These are phyloP conservation scores for Phataginus tricuspis DNA, from an alignment of 2,797 vertebrate species.

Conservation along the genomic window DNA sequence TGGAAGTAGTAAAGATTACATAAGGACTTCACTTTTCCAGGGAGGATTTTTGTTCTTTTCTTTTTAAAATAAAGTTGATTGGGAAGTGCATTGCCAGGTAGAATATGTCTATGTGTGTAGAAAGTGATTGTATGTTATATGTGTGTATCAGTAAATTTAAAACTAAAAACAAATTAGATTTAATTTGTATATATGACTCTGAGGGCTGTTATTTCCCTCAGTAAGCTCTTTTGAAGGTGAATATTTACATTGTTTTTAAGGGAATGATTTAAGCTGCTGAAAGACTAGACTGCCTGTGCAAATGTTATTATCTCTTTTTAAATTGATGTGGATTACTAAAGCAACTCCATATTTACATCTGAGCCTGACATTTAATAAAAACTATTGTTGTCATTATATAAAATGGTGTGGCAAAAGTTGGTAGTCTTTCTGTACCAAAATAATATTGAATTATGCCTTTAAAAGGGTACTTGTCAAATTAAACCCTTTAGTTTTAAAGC, in stretches of 20 bases:
- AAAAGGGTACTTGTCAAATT: neutral
- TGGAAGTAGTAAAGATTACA: constrained; percentile 38
- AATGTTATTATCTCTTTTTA: constrained; percentile 39
- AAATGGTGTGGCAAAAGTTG: neutral
- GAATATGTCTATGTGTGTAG: neutral
- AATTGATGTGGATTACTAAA: constrained; percentile 51
- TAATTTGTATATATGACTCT: constrained; percentile 50
- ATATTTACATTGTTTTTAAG: constrained; percentile 47
- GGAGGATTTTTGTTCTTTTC: constrained; percentile 27
- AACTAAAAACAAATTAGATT: constrained; percentile 48
- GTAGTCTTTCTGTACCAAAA: neutral
- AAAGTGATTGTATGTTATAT: constrained; percentile 12
- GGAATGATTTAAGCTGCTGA: constrained; percentile 24
- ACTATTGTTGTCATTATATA: neutral
- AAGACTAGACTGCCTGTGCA: neutral
- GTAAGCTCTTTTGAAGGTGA: constrained; percentile 19
- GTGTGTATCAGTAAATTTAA: constrained; percentile 46
- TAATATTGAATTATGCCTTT: neutral
- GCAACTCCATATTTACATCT: constrained; percentile 24
- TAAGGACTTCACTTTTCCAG: neutral
- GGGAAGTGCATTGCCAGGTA: neutral
- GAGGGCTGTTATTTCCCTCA: constrained; percentile 40
- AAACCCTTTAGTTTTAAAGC: constrained; percentile 36
- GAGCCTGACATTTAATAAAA: neutral
- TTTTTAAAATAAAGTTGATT: constrained; percentile 46